These are phyloP conservation scores for Ephestia elutella DNA, from an alignment of 1,140 invertebrate species.

Conservation along the genomic window DNA sequence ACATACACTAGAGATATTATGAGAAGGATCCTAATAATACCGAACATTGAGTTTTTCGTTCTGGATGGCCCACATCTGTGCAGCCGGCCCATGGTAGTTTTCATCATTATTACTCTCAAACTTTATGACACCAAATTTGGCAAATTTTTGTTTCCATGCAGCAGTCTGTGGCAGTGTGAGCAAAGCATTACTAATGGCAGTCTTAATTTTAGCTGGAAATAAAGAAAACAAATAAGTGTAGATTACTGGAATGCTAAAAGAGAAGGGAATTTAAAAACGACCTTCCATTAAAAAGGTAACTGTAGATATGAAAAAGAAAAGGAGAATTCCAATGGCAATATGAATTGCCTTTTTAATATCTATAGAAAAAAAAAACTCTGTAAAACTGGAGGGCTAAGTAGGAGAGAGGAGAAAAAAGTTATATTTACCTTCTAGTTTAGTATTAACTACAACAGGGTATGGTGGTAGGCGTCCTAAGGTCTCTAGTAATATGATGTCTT, in stretches of 20 bases:
- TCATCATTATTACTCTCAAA: slow-evolving; percentile 71
- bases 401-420: background rate
- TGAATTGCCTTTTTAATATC: too few relatives aligned
- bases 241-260: too few relatives aligned
- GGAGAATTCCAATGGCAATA: too few relatives aligned
- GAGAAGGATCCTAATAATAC: slow-evolving; percentile 75
- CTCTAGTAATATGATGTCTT: slow-evolving; percentile 74
- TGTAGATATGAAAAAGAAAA: too few relatives aligned
- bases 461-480: slow-evolving; percentile 78
- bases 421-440: slow-evolving; percentile 70
- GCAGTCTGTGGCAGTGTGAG: slow-evolving; percentile 59
- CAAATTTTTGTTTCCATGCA: slow-evolving; percentile 69
- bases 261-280: too few relatives aligned
- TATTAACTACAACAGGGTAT: slow-evolving; percentile 77
- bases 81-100: slow-evolving; percentile 70
- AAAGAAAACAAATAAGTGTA: slow-evolving; percentile 3
- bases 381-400: too few relatives aligned
- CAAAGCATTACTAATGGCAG: slow-evolving; percentile 59
- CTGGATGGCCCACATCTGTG: slow-evolving; percentile 73
- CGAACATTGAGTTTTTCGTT: slow-evolving; percentile 70
- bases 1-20: slow-evolving; percentile 65
- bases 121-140: slow-evolving; percentile 70
- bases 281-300: too few relatives aligned
- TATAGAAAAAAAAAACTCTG: too few relatives aligned
- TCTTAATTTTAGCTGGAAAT: slow-evolving; percentile 69